These are phyloP conservation scores for Sebastes steindachneri DNA, from an alignment of 2,797 vertebrate genomes.

Conservation along the genomic window DNA sequence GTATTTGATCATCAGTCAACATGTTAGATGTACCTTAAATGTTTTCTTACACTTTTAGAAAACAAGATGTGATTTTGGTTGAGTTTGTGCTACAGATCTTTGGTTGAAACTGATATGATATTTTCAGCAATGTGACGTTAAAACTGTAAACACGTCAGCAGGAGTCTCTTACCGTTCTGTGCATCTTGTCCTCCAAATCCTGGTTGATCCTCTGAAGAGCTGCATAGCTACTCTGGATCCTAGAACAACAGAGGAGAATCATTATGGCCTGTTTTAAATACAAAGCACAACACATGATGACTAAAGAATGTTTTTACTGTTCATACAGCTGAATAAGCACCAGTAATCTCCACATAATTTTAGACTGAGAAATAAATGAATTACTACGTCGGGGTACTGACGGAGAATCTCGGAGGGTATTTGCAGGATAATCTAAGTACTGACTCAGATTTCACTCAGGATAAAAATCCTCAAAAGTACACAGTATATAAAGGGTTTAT, in stretches of 20 bases:
- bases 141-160: neutral
- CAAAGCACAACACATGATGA: conserved; percentile 8
- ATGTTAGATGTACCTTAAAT: neutral
- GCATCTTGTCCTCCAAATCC: conserved; percentile 96
- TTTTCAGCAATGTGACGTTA: neutral
- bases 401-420: conserved; percentile 9
- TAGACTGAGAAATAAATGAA: conserved; percentile 11
- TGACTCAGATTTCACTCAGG: conserved; percentile 36
- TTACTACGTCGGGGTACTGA: neutral
- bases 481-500: conserved; percentile 7
- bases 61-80: neutral
- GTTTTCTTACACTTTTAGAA: neutral
- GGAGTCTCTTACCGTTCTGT: conserved; percentile 87
- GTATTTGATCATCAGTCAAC: neutral
- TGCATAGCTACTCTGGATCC: conserved; percentile 96
- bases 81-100: neutral
- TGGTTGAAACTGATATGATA: neutral
- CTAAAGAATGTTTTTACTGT: neutral
- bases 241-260: conserved; percentile 66
- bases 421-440: conserved; percentile 39
- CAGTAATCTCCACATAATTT: conserved; percentile 22
- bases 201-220: conserved; percentile 97
- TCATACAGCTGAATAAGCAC: neutral
- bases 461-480: conserved; percentile 29
- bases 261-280: neutral